Evolutionary conservation across 2,113 vertebrate genomes (phyloP).

Genomic region (Rissa tridactyla): DNA sequence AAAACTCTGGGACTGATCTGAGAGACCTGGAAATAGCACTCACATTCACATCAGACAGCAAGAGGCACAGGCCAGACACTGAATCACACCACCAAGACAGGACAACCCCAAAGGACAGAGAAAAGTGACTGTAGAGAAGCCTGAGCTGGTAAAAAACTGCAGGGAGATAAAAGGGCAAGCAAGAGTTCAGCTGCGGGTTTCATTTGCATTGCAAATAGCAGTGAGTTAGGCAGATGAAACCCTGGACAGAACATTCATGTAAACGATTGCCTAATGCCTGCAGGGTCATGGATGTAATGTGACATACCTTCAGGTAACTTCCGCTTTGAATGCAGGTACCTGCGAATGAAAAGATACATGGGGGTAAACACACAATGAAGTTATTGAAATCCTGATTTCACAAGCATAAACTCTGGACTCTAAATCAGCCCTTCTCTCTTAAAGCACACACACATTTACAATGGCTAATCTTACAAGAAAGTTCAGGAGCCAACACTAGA

Average conservation of each 20-base stretch:
- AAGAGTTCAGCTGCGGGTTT: not conserved
- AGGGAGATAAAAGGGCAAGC: not conserved
- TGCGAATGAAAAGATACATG: slow-evolving; percentile 21
- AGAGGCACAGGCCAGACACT: not conserved
- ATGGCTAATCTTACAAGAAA: not conserved
- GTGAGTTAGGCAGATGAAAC: not conserved
- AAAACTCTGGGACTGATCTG: not conserved
- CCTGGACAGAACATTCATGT: not conserved
- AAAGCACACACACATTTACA: not conserved
- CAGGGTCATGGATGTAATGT: not conserved
- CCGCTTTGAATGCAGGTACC: slow-evolving; percentile 58
- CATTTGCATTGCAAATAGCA: not conserved
- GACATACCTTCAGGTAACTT: slow-evolving; percentile 74
- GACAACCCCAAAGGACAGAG: not conserved
- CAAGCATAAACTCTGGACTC: not conserved
- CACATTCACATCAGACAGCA: not conserved
- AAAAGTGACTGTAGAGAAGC: not conserved
- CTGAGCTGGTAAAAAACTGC: not conserved
- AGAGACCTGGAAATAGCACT: not conserved
- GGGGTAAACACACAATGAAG: not conserved
- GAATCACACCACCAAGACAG: not conserved
- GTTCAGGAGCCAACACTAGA: not conserved
- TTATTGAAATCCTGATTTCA: not conserved
- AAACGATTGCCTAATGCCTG: not conserved
- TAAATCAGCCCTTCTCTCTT: not conserved